Base-by-base conservation (phyloP, 2,113 vertebrate species). In the Xiphophorus maculatus region DNA sequence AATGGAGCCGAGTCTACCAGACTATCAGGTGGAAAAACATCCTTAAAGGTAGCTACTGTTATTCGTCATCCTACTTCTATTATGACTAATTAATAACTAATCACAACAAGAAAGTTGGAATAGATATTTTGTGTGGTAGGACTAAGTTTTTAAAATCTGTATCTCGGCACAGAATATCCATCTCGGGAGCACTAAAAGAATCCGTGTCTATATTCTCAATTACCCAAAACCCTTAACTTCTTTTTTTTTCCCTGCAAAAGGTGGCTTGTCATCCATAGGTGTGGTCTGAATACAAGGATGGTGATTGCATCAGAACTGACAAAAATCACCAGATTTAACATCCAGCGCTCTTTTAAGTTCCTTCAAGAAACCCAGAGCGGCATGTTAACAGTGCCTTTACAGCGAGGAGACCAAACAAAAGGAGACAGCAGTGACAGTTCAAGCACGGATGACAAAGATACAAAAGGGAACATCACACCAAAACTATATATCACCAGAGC, bases 391-490 rank as follows among this genome's bases (percentile, higher is more conserved):
- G 82, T 48, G 58, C 77, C 69, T 84, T 84, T 85, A 82, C 84
- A 76, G 78, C 37, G 67, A 80, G 66, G 80, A 83, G 66, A 85
- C 48, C 77, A 81, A 83, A 90, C 84, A 83, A 86, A 86, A 86
- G 84, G 82, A 90, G 84, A 88, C 87, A 82, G 87, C 70, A 12
- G 74, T 92, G 92, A 92, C 91, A 91, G 89, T 87, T 84, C 79
- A 88, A 87, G 87, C 89, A 70, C 3, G 65, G 88, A 83, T 90
- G 89, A 91, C 82, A 88, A 87, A 89, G 88, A 88, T 84, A 90
- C 90, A 92, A 93, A 93, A 84, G 90, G 90, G 71, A 92, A 89
- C 84, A 90, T 91, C 89, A 89, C 64, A 84, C 80, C 80, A 80
- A 79, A 75, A 74, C 79, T 76, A 90, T 89, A 84, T 42, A 88